Evolutionary conservation across 1,140 invertebrate species (phyloP), one percentile per base, ranked within the genome.

Genomic region (Cotesia vestalis): DNA sequence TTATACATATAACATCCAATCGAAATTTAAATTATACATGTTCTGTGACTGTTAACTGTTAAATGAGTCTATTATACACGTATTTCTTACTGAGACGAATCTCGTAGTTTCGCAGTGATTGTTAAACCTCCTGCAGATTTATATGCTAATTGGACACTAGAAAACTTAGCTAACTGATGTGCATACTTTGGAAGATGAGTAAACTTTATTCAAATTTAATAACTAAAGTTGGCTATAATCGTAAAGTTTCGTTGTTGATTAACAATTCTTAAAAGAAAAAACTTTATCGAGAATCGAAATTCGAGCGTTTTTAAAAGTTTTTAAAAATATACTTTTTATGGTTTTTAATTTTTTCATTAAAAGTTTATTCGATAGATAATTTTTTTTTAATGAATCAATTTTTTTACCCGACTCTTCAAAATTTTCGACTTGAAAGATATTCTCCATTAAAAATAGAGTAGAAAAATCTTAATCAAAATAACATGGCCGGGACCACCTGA

Each of bases 391-490:
- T 71, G 9, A 12, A 14, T 62, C 3, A 20, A 71, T 72, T 69
- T 38, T 66, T 66, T 6, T 69, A 27, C 17, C 17, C 17, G 17
- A 17, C 17, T 17, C 17, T 17, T 46, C 11, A 34, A 61, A 12
- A 61, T 3, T 12, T 34, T 35, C 34, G 9, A 46, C 27, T 46
- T 35, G 59, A 11, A 64, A 38, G 5, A 51, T 53, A 55, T 27
- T 52, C 46, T 27, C 70, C 60, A 17, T 51, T 61, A 60, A 71
- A 73, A 75, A 75, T 73, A 55, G 74, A 63, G 63, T 67, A 63
- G 71, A 73, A 75, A 74, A 75, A 73, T 57, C 62, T 67, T 71
- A 67, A 67, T 66, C 59, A 75, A 75, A 66, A 62, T 20, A 51
- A 51, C 53, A 14, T 51, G 34, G 40, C 53, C n/a, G 35, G 53